A percentile compares a stretch with the other conserved stretches of the same genome.
Evolutionary conservation across 2,888 invertebrate genomes (phyloP).

Genomic region (Urechis unicinctus): DNA sequence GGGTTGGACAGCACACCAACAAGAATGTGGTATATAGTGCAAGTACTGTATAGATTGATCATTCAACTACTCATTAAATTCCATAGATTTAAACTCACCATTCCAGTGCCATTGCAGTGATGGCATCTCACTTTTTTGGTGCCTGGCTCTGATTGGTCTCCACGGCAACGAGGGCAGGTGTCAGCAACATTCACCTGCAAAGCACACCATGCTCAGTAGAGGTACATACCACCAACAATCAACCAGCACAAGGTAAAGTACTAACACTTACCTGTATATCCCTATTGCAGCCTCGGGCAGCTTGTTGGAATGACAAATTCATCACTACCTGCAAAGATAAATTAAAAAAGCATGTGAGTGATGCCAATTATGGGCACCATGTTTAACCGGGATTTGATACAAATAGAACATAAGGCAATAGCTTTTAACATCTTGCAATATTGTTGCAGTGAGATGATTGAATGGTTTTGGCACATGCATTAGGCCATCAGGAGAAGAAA

Average conservation of each 20-base stretch:
- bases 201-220: background rate
- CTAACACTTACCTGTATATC: constrained; percentile 60
- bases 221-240: background rate
- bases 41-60: no score
- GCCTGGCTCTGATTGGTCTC: constrained; percentile 82
- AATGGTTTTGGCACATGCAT: no score
- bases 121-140: constrained; percentile 81
- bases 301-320: constrained; percentile 84
- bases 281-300: constrained; percentile 92
- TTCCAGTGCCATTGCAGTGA: constrained; percentile 93
- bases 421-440: no score
- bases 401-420: no score
- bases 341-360: background rate
- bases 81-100: constrained; percentile 51
- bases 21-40: no score
- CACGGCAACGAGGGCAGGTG: constrained; percentile 81
- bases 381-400: no score
- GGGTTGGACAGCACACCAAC: no score
- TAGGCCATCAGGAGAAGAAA: no score
- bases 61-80: background rate
- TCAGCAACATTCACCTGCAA: constrained; percentile 78
- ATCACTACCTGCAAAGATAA: constrained; percentile 63
- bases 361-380: background rate
- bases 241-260: no score
- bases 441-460: no score